Conservation (phyloP, 30 jellyfish, hydroid and myxozoan genomes). For the Hydractinia echinata region DNA sequence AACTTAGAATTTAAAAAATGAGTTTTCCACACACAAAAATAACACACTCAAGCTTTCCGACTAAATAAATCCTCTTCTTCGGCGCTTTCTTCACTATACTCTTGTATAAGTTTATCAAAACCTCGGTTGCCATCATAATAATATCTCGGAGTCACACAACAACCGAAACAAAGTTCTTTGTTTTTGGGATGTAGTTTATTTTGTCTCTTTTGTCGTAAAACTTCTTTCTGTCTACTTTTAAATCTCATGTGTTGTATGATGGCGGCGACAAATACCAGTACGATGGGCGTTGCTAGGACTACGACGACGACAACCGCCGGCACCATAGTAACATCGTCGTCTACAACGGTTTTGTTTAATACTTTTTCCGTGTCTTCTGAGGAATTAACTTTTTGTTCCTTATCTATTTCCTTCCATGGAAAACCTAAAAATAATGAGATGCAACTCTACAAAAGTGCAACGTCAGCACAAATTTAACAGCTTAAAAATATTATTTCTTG, state of each 20-base stretch:
- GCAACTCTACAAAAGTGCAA: too few species aligned
- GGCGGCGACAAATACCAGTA: constrained; percentile 68
- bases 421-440: background rate
- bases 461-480: too few species aligned
- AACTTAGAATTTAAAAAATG: too few species aligned
- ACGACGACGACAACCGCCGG: constrained; percentile 86
- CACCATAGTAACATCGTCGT: constrained; percentile 46
- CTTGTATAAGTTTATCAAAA: constrained; percentile 2
- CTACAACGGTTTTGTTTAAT: background rate
- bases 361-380: constrained; percentile 31
- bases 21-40: background rate
- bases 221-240: constrained; percentile 42
- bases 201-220: constrained; percentile 35
- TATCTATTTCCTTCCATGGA: constrained; percentile 16
- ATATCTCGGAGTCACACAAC: constrained; percentile 78
- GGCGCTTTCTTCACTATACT: constrained; percentile 13
- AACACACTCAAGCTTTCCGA: constrained; percentile 30
- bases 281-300: constrained; percentile 88
- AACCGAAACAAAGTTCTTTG: constrained; percentile 40
- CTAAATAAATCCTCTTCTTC: constrained; percentile 41
- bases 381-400: background rate
- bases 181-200: constrained; percentile 27
- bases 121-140: constrained; percentile 67
- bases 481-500: too few species aligned
- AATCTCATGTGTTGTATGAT: constrained; percentile 70